phyloP scores from a whole-genome alignment of 2,797 vertebrate genomes.

The Ataeniobius toweri region DNA sequence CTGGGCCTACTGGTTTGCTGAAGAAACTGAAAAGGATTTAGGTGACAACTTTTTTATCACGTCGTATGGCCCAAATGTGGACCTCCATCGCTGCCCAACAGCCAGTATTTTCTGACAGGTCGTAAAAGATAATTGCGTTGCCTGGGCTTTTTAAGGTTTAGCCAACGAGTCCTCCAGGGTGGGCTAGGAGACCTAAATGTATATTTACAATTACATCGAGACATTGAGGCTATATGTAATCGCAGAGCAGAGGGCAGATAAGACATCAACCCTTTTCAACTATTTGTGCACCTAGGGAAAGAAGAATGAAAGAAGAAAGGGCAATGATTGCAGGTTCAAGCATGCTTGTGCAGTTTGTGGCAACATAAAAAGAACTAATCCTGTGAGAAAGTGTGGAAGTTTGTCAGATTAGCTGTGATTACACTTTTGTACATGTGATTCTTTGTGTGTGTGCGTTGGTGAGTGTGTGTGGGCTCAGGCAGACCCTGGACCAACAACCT shows the following conservation, averaged over 20 bases:
- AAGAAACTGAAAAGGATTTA: conserved; percentile 42
- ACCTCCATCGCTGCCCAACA: conserved; percentile 68
- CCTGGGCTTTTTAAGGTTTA: conserved; percentile 82
- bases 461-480: conserved; percentile 62
- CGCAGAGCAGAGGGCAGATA: conserved; percentile 57
- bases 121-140: conserved; percentile 85
- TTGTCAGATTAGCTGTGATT: conserved; percentile 24
- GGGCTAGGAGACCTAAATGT: conserved; percentile 70
- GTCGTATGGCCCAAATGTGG: conserved; percentile 32
- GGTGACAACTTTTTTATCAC: conserved; percentile 44
- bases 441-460: conserved; percentile 50
- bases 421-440: conserved; percentile 33
- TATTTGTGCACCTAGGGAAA: conserved; percentile 46
- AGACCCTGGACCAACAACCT: conserved; percentile 61
- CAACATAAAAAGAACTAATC: conserved; percentile 21
- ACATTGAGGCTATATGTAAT: conserved; percentile 50
- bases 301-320: conserved; percentile 21
- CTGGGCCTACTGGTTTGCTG: not conserved
- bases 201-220: conserved; percentile 66
- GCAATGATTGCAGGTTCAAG: conserved; percentile 5
- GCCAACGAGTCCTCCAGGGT: conserved; percentile 74
- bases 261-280: conserved; percentile 54
- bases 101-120: conserved; percentile 81
- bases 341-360: conserved; percentile 1
- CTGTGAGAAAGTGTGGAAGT: conserved; percentile 15